Base-by-base conservation (phyloP, 2,888 invertebrate genomes). In the Mythimna lalbum region DNA sequence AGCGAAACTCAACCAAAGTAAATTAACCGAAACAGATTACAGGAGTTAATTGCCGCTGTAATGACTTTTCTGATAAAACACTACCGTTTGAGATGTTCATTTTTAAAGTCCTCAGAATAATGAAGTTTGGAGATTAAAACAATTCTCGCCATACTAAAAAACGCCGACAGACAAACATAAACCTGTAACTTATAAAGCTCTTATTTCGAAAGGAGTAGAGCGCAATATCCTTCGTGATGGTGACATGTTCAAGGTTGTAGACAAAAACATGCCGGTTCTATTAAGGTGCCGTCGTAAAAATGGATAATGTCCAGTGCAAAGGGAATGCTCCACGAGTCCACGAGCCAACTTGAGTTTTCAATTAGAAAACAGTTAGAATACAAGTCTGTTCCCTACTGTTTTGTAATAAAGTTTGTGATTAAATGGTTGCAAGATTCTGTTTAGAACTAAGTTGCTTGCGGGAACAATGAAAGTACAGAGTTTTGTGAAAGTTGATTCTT, bases 281-380 rank as follows among this genome's bases (percentile, higher is more conserved):
- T 91, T 88, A 92, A 88, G 86, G 88, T 82, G 78, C 82, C 81
- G 89, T 92, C 91, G 90, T 93, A 93, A 93, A 93, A 91, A 90
- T 89, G 88, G 88, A 90, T 90, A 92, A 90, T 87, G 89, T 87
- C 80, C 82, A 88, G 88, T 85, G 88, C 89, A 87, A 89, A 79
- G 69, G 72, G 69, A 84, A 79, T 76, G 85, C 80, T 87, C 80
- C 77, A 79, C 68, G 70, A 78, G 80, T 86, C 79, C 76, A 79
- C 67, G 70, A 78, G 75, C 69, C 85, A 86, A 87, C 83, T 86
- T 81, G 81, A 79, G 82, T 84, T 84, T 87, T 85, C 86, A 90
- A 90, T 90, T 89, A 89, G 85, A 81, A 82, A 81, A 78, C 73
- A 67, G 81, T 82, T 78, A 77, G 82, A 72, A 76, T 68, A 74